Evolutionary conservation across 2,888 invertebrate genomes (phyloP).

Genomic region (Meloe dianella): DNA sequence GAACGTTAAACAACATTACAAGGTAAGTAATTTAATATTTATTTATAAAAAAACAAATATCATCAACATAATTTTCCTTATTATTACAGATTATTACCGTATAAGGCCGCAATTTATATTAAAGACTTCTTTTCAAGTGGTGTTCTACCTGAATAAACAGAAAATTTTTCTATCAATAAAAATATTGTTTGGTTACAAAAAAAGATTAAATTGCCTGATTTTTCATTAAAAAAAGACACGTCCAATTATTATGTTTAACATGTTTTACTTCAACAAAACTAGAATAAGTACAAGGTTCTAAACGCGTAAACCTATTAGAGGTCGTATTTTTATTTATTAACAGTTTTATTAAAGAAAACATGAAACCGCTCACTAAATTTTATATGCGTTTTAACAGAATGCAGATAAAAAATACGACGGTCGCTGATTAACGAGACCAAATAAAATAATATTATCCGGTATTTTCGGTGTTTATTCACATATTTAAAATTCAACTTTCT

Average conservation of each 20-base stretch:
- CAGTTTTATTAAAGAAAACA: background rate
- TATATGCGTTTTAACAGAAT: too few relatives aligned
- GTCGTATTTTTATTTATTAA: background rate
- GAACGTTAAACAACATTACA: conserved; percentile 62
- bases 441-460: too few relatives aligned
- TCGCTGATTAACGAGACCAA: too few relatives aligned
- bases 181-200: too few relatives aligned
- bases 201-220: background rate
- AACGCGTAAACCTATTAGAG: background rate
- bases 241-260: background rate
- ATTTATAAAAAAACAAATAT: conserved; percentile 13
- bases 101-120: conserved; percentile 32
- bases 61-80: conserved; percentile 16
- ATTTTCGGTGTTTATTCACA: too few relatives aligned
- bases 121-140: conserved; percentile 40
- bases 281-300: background rate
- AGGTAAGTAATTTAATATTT: conserved; percentile 25
- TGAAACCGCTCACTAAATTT: background rate
- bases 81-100: conserved; percentile 38
- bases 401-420: too few relatives aligned
- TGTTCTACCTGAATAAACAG: conserved; percentile 17
- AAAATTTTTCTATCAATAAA: background rate
- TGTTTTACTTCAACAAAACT: background rate
- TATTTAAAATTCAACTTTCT: too few relatives aligned
- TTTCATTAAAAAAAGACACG: background rate